Evolutionary conservation across 2,888 invertebrate species (phyloP).

Genomic region (Stenodema calcarata): DNA sequence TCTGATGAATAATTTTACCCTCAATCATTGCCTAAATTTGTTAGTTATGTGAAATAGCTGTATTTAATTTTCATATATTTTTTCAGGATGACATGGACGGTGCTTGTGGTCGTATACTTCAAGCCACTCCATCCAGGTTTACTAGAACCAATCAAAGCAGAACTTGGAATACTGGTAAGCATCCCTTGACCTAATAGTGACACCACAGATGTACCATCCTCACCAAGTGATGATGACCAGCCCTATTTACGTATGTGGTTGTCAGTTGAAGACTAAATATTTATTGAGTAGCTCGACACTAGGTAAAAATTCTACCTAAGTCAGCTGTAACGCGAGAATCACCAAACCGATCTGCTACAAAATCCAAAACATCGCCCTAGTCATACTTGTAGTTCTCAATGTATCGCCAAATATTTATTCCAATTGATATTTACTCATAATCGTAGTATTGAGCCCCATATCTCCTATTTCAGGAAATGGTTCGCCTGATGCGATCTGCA

Average conservation of each 20-base stretch:
- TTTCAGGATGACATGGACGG: conserved; percentile 73
- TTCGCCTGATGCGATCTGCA: conserved; percentile 94
- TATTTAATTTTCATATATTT: conserved; percentile 2
- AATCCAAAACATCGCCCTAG: too few relatives aligned
- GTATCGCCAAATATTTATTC: neutral
- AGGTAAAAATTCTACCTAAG: too few relatives aligned
- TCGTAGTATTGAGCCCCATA: neutral
- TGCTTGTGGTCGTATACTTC: conserved; percentile 76
- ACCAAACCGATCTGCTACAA: too few relatives aligned
- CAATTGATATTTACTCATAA: neutral
- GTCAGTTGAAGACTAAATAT: too few relatives aligned
- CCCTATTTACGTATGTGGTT: too few relatives aligned
- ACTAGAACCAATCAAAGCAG: conserved; percentile 86
- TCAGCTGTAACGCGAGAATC: too few relatives aligned
- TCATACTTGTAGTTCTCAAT: too few relatives aligned
- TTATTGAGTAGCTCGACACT: too few relatives aligned
- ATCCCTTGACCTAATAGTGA: neutral
- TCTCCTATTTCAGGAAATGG: conserved; percentile 73
- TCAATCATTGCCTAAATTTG: too few relatives aligned
- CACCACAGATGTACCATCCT: too few relatives aligned
- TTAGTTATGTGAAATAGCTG: neutral
- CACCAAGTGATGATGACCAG: too few relatives aligned
- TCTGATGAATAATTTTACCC: too few relatives aligned
- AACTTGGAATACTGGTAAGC: conserved; percentile 83
- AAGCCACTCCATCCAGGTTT: conserved; percentile 88